Base-by-base conservation (phyloP, 2,797 vertebrate genomes). In the Hyperoplus lanceolatus region DNA sequence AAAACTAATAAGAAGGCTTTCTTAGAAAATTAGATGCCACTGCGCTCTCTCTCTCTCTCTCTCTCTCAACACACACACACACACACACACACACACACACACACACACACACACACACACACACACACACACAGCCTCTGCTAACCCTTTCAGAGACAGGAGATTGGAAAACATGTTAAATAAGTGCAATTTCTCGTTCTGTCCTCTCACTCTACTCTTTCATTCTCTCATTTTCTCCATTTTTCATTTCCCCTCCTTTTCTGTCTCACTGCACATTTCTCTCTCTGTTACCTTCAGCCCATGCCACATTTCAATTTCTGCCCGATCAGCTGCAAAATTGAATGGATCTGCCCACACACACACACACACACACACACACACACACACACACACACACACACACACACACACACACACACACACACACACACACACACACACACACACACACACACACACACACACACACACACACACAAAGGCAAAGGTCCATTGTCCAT, bases 261-360 rank as follows among this genome's bases (percentile, higher is more conserved):
- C 45, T 62, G 67, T 2, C 64, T 71, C 62, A 14, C 61, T 61
- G 55, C 14, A 51, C 46, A 53, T 78, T 84, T 61, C 41, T 51
- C 68, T 65, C 8, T 5, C 70, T 45, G 13, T 83, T 77, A 80
- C 63, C 65, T 54, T 76, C 62, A 56, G 39, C 39, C 67, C 72
- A 50, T 83, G 67, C 79, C 83, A 73, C 72, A 75, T 88, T 81
- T 84, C 62, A 81, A 90, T 90, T 91, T 88, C 91, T 92, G 80
- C 76, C 71, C 86, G 82, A 93, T 86, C 85, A 88, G 73, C 82
- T 79, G 75, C 80, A 87, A 87, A 90, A 88, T 82, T 85, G 76
- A 90, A 51, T 74, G 67, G 39, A 60, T 79, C 54, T 80, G 75
- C 68, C 50, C 38, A 45, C 57, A 48, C 53, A 41, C 41, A 13